Evolutionary conservation across 2,797 vertebrate genomes (phyloP), one percentile per base, ranked within the genome.

Genomic region (Gymnothorax reevesii): DNA sequence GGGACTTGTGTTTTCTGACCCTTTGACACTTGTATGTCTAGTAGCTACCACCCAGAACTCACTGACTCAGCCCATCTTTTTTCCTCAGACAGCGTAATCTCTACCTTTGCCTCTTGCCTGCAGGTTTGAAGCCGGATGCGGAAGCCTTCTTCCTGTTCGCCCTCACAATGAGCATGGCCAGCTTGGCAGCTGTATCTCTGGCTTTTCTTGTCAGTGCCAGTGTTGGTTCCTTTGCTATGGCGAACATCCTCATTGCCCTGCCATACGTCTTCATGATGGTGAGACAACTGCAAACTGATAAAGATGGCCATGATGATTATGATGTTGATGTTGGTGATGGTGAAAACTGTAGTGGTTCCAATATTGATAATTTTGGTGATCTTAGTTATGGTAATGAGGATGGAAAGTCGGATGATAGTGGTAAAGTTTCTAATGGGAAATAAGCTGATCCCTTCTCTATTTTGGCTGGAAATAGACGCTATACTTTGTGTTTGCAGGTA

Each of bases 251-350:
- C 83, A 94, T 97, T 7, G 93, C 95, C 62, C 87, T 97, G 9
- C 96, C 96, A 4, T 97, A 95, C 0, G 94, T 97, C 90, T 96
- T 97, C 90, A 97, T 97, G 96, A 97, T 97, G 96, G 96, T 96
- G 89, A 93, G 95, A 87, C 17, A 4, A n/a, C 54, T 49, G 75
- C 10, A 7, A n/a, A 7, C 8, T 75, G 25, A 42, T 27, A 55
- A 42, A 7, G 42, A 27, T 59, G 17, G 10, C 59, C 17, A 17
- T 59, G 13, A 57, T 59, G 20, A 59, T 59, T 7, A 1, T 10
- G 42, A 13, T 82, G 2, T 4, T 82, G 79, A 13, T 82, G 13
- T 6, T 20, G 1, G 3, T 66, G 27, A 10, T 2, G 33, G 54
- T 13, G 69, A 27, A 22, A 15, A 55, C 55, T 22, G 3, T 52